These are phyloP conservation scores for Schizaphis graminum DNA, from an alignment of 2,888 invertebrate species.

Conservation along the genomic window DNA sequence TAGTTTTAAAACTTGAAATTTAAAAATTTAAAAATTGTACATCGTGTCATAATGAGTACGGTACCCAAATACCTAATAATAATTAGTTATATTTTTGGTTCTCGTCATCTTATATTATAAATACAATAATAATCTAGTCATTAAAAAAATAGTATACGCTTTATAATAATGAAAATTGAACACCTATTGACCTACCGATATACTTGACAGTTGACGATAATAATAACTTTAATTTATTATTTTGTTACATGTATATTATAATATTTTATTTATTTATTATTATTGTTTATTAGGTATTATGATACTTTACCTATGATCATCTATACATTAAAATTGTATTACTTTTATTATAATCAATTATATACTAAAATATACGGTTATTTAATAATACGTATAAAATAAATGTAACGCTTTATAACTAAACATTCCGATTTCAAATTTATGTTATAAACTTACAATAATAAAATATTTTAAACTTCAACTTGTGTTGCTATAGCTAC, in stretches of 20 bases:
- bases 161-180: background rate
- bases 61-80: background rate
- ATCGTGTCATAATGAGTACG: background rate
- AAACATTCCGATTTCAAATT: background rate
- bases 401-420: background rate
- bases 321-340: background rate
- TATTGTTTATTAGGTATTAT: background rate
- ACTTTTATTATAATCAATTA: background rate
- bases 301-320: background rate
- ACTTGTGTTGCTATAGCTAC: background rate
- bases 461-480: background rate
- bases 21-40: background rate
- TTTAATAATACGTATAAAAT: background rate
- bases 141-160: background rate
- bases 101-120: background rate
- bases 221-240: background rate
- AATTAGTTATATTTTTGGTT: background rate
- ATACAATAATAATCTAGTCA: background rate
- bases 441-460: background rate
- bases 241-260: background rate
- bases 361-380: background rate
- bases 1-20: background rate
- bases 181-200: background rate
- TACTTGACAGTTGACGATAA: background rate
- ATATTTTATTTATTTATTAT: slow-evolving; percentile 15